Base-by-base conservation (phyloP, 64 coral and sea anemone species). In the Montipora sp. region DNA sequence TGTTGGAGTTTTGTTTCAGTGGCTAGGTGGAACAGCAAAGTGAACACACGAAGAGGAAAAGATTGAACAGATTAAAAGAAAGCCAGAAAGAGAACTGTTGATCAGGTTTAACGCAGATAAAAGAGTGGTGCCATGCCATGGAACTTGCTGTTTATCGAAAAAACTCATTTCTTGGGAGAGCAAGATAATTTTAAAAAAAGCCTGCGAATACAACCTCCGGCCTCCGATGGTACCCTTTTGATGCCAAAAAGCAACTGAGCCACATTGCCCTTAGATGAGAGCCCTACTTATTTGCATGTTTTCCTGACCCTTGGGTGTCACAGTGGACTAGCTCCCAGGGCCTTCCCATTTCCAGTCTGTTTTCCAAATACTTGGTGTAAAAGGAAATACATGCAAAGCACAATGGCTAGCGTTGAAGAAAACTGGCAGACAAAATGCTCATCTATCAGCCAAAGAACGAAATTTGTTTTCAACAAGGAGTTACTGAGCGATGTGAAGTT, bases 101-200 rank as follows among this genome's bases (percentile, higher is more conserved):
- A 95, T 99, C 12, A 93, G 91, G 45, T 99, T 99, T 60, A 99
- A 99, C 92, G 98, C 98, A 3, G 98, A 99, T 83, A 99, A 86
- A 99, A 86, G 15, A 99, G 98, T 86, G 83, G 92, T 48, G 88
- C 98, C 8, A 99, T 99, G 98, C 92, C 74, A 23, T 99, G 98
- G 98, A 90, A 94, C 83, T 99, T 99, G 1, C 27, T 36, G 27
- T 36, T 36, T 36, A 36, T 0, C 27, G 0, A 36, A 36, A 36
- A 36, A 36, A 2, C 27, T 1, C 27, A 36, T 36, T 36, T 36
- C 27, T 36, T 36, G 27, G 1, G 27, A 36, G 27, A 36, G 27
- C 27, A 36, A 36, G 27, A 36, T 36, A 36, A 36, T 36, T 36
- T 24, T 1, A 36, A 36, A 1, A 36, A 36, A 36, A 36, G 27